Conservation (phyloP, 2,113 vertebrate species). For the Phylloscopus trochilus region DNA sequence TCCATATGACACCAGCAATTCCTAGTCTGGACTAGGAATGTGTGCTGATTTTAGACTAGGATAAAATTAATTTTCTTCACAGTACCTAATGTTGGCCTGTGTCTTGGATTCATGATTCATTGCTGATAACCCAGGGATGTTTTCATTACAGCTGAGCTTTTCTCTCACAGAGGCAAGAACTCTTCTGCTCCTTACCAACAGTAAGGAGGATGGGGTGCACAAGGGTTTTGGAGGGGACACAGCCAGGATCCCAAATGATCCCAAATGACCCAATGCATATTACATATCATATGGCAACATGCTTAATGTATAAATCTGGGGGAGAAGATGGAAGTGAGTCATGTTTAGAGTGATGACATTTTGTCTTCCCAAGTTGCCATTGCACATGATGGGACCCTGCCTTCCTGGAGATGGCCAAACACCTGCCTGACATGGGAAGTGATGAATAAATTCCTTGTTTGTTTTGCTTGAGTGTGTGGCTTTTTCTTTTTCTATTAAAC, state of each 20-base stretch:
- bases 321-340: not conserved
- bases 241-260: not conserved
- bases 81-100: not conserved
- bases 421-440: not conserved
- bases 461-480: not conserved
- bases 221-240: not conserved
- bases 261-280: not conserved
- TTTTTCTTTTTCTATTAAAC: not conserved
- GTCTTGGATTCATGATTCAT: not conserved
- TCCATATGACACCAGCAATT: not conserved
- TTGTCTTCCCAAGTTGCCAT: not conserved
- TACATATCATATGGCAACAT: rapidly evolving
- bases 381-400: not conserved
- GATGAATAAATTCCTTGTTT: not conserved
- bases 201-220: not conserved
- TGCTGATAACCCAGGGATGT: not conserved
- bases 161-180: not conserved
- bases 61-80: not conserved
- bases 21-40: not conserved
- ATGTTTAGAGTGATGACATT: not conserved
- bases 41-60: not conserved
- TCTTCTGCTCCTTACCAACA: not conserved
- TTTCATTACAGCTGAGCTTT: not conserved
- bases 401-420: not conserved
- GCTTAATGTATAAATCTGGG: not conserved